Evolutionary conservation across 2,113 vertebrate species (phyloP), one percentile per base, ranked within the genome.

Genomic region (Epinephelus lanceolatus): DNA sequence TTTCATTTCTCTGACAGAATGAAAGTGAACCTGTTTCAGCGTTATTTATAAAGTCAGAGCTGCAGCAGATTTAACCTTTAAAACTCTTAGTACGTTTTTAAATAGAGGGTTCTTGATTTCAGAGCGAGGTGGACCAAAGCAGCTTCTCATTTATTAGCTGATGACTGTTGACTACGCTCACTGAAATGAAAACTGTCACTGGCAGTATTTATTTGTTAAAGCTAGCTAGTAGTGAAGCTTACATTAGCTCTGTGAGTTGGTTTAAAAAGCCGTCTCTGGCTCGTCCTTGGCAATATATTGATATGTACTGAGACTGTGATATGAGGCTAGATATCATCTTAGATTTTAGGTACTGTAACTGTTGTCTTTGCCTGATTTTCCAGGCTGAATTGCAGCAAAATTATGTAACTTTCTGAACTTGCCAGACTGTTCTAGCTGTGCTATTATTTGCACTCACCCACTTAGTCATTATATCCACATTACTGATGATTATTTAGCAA

Each of bases 1-100:
- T 70, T 57, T 70, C 17, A 40, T 12, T 68, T 69, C 37, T 70
- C 40, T 59, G 40, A 83, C 42, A 19, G 10, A 61, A 6, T 52
- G 14, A 77, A 68, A 7, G 56, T 73, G 23, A 21, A 65, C 25
- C 23, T 45, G 60, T 13, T 9, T 70, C 8, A 10, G 2, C n/a
- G 10, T 25, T 12, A 45, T 70, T 42, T 59, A 49, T n/a, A 1
- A 47, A 51, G 25, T 57, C n/a, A 25, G 23, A 73, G 27, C 14
- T 1, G 17, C 19, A 47, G 60, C 45, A 51, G 6, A 30, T 56
- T 37, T 14, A 27, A 60, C n/a, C 10, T 1, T 71, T 2, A 55
- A 27, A 25, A 3, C 13, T 15, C 21, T 19, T 23, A 18, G 27
- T 10, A 3, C 21, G 0, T 18, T 13, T 17, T 33, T 11, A 51